Conservation (phyloP, 2,888 invertebrate species). For the Leptodirus hochenwartii region DNA sequence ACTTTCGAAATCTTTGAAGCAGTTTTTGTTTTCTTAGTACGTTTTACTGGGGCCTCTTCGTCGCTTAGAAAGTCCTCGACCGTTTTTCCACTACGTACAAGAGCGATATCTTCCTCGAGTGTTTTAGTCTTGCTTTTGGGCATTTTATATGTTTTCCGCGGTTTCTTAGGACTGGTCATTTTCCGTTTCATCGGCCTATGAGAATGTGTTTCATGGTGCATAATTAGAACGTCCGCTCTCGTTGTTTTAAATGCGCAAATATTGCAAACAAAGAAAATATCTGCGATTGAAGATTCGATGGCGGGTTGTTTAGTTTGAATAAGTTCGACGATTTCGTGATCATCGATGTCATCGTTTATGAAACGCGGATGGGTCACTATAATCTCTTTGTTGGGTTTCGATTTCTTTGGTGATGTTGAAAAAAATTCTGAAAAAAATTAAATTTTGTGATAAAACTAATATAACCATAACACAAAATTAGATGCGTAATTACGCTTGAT, state of each 20-base stretch:
- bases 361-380: conserved; percentile 31
- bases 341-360: conserved; percentile 23
- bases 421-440: neutral
- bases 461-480: no score
- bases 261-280: no score
- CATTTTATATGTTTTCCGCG: conserved; percentile 11
- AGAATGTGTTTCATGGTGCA: conserved; percentile 54
- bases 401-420: conserved; percentile 1
- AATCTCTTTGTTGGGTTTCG: conserved; percentile 3
- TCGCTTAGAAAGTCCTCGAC: conserved; percentile 1
- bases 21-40: conserved; percentile 8
- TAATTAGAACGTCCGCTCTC: conserved; percentile 52
- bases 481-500: no score
- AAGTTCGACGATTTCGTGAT: conserved; percentile 44
- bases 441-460: no score
- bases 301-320: conserved; percentile 40
- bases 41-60: conserved; percentile 7
- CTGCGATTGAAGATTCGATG: no score
- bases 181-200: conserved; percentile 10
- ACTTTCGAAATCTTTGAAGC: neutral
- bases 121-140: conserved; percentile 15
- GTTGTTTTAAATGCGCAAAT: conserved; percentile 50
- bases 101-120: conserved; percentile 18
- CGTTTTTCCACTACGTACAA: conserved; percentile 6
- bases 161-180: conserved; percentile 12